Percentiles rank a stretch among this genome's conserved stretches.
phyloP scores from a whole-genome alignment of 2,888 invertebrate species.

The Allygus modestus region DNA sequence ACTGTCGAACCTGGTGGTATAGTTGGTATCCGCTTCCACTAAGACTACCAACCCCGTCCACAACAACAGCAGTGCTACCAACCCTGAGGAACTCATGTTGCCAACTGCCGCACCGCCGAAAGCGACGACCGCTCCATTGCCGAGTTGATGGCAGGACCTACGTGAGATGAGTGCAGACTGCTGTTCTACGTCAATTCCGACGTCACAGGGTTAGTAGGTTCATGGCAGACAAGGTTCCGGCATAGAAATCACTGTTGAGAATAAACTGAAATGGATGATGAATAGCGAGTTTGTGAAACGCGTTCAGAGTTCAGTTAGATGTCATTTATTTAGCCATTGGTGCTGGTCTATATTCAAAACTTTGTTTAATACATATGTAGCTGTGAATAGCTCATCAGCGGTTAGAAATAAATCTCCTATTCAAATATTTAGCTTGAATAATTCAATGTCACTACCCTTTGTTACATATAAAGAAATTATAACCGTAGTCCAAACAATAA shows the following conservation, averaged over 20 bases:
- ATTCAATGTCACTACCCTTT: too few species aligned
- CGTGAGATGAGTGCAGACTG: not conserved
- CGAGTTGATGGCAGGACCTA: not conserved
- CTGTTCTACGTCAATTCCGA: not conserved
- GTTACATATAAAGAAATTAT: too few species aligned
- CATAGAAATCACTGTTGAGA: not conserved
- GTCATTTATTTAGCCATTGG: too few species aligned
- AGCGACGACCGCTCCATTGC: not conserved
- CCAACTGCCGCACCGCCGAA: not conserved
- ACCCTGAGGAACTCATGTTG: conserved; percentile 8
- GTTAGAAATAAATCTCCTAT: too few species aligned
- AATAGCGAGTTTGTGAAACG: too few species aligned
- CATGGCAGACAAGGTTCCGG: not conserved
- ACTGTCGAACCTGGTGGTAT: conserved; percentile 70
- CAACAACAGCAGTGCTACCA: conserved; percentile 3
- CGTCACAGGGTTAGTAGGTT: not conserved
- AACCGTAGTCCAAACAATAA: too few species aligned
- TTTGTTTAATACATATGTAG: too few species aligned
- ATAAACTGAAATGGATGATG: too few species aligned
- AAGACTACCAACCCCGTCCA: conserved; percentile 66
- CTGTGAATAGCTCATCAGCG: too few species aligned
- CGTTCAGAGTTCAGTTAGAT: too few species aligned
- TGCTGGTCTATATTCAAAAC: too few species aligned
- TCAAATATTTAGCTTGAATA: too few species aligned
- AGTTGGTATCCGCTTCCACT: conserved; percentile 70